These are phyloP conservation scores for Sebastolobus altivelis DNA, from an alignment of 2,797 vertebrate genomes.

Conservation along the genomic window DNA sequence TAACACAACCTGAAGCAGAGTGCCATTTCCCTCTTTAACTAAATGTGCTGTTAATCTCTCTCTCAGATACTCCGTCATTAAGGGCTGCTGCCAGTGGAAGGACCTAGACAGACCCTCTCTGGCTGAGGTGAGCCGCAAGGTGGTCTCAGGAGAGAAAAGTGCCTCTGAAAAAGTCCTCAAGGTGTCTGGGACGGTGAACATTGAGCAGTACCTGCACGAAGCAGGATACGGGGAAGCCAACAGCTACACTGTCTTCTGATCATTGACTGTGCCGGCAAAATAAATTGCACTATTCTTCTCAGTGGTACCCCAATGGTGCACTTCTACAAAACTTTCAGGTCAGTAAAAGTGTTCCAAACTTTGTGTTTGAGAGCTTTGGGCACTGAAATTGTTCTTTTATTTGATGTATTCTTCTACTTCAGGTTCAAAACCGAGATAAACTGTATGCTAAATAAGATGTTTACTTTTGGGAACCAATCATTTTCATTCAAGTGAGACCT, in stretches of 20 bases:
- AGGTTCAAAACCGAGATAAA: neutral
- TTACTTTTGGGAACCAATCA: constrained; percentile 18
- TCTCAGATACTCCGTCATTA: constrained; percentile 90
- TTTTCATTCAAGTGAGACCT: constrained; percentile 2
- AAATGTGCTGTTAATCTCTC: neutral
- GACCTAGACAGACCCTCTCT: constrained; percentile 84
- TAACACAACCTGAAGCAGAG: neutral
- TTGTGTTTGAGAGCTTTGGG: constrained; percentile 18
- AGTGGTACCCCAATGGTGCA: constrained; percentile 6
- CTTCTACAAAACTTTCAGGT: constrained; percentile 29
- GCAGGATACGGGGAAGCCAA: constrained; percentile 87
- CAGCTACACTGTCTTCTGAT: constrained; percentile 91
- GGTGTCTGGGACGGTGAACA: constrained; percentile 84
- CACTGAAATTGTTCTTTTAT: constrained; percentile 1
- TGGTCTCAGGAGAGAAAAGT: constrained; percentile 83
- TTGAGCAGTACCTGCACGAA: constrained; percentile 88
- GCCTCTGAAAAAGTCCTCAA: constrained; percentile 89
- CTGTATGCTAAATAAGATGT: neutral
- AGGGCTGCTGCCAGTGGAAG: constrained; percentile 92
- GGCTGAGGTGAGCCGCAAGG: constrained; percentile 81
- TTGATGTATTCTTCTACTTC: constrained; percentile 5
- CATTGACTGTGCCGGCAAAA: neutral
- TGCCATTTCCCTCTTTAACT: neutral
- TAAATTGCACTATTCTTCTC: constrained; percentile 36
- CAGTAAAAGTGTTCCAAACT: constrained; percentile 23